Base-by-base conservation (phyloP, 2,113 vertebrate genomes). In the Alaudala cheleensis region DNA sequence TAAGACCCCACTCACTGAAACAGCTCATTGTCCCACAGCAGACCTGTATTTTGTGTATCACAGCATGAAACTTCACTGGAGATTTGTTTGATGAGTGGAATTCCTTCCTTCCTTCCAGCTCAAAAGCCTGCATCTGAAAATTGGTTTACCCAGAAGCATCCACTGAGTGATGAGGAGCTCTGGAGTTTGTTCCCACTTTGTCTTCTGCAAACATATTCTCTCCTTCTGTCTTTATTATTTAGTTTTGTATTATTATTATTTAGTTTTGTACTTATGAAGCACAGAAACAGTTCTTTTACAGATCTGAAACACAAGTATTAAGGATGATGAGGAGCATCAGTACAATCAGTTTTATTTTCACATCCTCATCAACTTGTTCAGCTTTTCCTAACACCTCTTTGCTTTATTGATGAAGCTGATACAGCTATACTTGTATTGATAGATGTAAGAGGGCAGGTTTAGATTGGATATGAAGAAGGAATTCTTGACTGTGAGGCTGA, bases 1-100 rank as follows among this genome's bases (percentile, higher is more conserved):
- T 18, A 34, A 64, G 84, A 79, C 14, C 39, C 12, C 18, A 20
- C 71, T 74, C 58, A 65, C 54, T 94, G 70, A 90, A 81, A 62
- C 70, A 89, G n/a, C 71, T 73, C 86, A 86, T 91, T 91, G 66
- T 93, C 87, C 57, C 54, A 82, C 70, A 76, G 62, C 49, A 91
- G 78, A 87, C 50, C 66, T 89, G n/a, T 33, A n/a, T 25, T 64
- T 91, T 78, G 42, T 57, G 19, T 82, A 61, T 82, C 70, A 65
- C 78, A 91, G 81, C 86, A 39, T 58, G 89, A 76, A 82, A 71
- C 81, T 94, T 92, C 70, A 86, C 33, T 64, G 87, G 69, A 91
- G 74, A 57, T 87, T 82, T 91, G 40, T 65, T 62, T 89, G 78
- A 92, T 66, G 37, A 78, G 54, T 31, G 60, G 25, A 87, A 76